A percentile compares a stretch with the other conserved stretches of the same genome.
Conservation (phyloP, 2,888 invertebrate genomes). For the Pediacus dermestoides region DNA sequence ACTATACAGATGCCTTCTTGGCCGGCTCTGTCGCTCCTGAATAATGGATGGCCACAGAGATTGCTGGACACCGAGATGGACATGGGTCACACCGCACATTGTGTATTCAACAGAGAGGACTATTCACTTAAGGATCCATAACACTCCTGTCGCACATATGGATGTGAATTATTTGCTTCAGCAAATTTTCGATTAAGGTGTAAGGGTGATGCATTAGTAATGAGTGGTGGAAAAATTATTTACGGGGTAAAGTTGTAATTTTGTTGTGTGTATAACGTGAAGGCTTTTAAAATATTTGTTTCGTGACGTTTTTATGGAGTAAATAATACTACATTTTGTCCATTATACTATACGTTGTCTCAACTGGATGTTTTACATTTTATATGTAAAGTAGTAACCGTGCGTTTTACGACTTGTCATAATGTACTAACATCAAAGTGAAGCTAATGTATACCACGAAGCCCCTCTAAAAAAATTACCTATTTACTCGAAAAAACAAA, state of each 20-base stretch:
- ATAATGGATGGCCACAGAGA: slow-evolving; percentile 47
- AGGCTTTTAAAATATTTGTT: too few relatives aligned
- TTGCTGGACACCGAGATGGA: slow-evolving; percentile 44
- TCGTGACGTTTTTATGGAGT: too few relatives aligned
- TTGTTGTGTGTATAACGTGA: too few relatives aligned
- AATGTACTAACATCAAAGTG: slow-evolving; percentile 26
- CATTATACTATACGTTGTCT: slow-evolving; percentile 6
- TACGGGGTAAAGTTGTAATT: too few relatives aligned
- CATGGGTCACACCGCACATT: slow-evolving; percentile 46
- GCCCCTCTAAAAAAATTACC: too few relatives aligned
- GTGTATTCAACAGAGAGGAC: slow-evolving; percentile 34
- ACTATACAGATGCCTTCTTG: slow-evolving; percentile 44
- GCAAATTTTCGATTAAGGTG: too few relatives aligned
- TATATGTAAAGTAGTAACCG: slow-evolving; percentile 17
- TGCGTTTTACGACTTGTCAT: slow-evolving; percentile 28
- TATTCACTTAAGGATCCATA: slow-evolving; percentile 20
- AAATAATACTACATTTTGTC: too few relatives aligned
- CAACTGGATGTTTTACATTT: slow-evolving; percentile 20
- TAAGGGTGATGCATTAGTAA: too few relatives aligned
- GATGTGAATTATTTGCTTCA: slow-evolving; percentile 2
- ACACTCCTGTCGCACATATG: slow-evolving; percentile 8
- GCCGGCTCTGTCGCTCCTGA: slow-evolving; percentile 44
- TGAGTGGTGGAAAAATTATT: too few relatives aligned
- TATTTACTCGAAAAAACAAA: too few relatives aligned
- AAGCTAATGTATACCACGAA: slow-evolving; percentile 22